Percentiles rank a stretch among this genome's conserved stretches.
These are phyloP conservation scores for Mimumesa dahlbomi DNA, from an alignment of 2,888 invertebrate genomes.

Conservation along the genomic window DNA sequence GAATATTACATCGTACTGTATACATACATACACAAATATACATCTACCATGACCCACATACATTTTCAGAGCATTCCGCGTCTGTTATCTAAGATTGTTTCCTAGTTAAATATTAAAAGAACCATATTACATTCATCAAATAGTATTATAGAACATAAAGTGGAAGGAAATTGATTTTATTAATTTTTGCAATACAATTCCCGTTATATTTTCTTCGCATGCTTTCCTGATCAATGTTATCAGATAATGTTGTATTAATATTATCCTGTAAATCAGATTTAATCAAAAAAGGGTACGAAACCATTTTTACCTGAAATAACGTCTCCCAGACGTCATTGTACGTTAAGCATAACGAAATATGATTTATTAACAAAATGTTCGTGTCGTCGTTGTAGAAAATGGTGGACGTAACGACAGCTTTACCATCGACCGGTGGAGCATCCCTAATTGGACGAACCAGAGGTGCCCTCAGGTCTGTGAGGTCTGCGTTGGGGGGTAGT, in stretches of 20 bases:
- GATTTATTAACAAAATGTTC: background rate
- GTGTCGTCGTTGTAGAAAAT: constrained; percentile 51
- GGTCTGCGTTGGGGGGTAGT: constrained; percentile 76
- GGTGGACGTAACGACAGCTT: constrained; percentile 74
- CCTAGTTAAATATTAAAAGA: too few species aligned
- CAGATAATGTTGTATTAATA: background rate
- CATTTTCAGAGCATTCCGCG: constrained; percentile 49
- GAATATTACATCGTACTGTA: constrained; percentile 14
- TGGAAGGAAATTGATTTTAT: too few species aligned
- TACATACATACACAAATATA: constrained; percentile 5
- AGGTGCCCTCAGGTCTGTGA: constrained; percentile 77
- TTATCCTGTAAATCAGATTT: too few species aligned
- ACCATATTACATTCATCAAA: too few species aligned
- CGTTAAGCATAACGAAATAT: background rate
- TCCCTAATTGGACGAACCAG: constrained; percentile 77
- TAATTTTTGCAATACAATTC: background rate
- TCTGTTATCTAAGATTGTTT: constrained; percentile 58
- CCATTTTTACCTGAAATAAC: too few species aligned
- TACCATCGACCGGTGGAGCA: constrained; percentile 66
- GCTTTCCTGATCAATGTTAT: background rate
- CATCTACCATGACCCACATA: constrained; percentile 49
- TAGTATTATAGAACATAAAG: too few species aligned
- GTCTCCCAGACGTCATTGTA: too few species aligned
- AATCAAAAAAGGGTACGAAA: too few species aligned
- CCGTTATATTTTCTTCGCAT: background rate